Conservation (phyloP, 2,797 vertebrate species). For the Thaleichthys pacificus region DNA sequence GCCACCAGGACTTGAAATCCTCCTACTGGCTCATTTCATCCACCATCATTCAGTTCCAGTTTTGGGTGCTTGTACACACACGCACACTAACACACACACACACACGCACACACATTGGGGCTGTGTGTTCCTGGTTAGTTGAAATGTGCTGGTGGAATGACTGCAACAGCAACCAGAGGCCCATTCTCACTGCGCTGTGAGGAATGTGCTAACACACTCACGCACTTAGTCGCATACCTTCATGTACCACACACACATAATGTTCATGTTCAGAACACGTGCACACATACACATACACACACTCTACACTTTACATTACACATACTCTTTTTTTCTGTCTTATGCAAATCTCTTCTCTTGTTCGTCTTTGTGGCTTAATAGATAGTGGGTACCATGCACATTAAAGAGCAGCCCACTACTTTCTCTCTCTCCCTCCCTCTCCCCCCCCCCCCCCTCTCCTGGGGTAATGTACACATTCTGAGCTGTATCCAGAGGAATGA, state of each 20-base stretch:
- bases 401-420: slow-evolving; percentile 73
- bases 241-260: background rate
- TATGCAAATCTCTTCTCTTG: slow-evolving; percentile 62
- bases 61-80: background rate
- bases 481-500: slow-evolving; percentile 94
- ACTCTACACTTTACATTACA: slow-evolving; percentile 38
- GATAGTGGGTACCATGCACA: slow-evolving; percentile 69
- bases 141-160: slow-evolving; percentile 4
- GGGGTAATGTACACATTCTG: slow-evolving; percentile 93
- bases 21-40: background rate
- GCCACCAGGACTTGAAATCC: slow-evolving; percentile 15
- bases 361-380: slow-evolving; percentile 61
- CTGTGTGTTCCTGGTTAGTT: slow-evolving; percentile 18
- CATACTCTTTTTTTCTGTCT: slow-evolving; percentile 51
- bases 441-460: slow-evolving; percentile 59
- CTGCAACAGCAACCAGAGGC: slow-evolving; percentile 39
- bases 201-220: slow-evolving; percentile 53
- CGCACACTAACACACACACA: slow-evolving; percentile 3
- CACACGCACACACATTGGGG: slow-evolving; percentile 19
- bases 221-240: background rate
- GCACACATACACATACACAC: slow-evolving; percentile 36
- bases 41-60: too few relatives aligned
- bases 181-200: slow-evolving; percentile 49
- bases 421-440: slow-evolving; percentile 50
- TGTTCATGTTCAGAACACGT: background rate